phyloP scores from a whole-genome alignment of 2,888 invertebrate genomes.

The Clanis bilineata region DNA sequence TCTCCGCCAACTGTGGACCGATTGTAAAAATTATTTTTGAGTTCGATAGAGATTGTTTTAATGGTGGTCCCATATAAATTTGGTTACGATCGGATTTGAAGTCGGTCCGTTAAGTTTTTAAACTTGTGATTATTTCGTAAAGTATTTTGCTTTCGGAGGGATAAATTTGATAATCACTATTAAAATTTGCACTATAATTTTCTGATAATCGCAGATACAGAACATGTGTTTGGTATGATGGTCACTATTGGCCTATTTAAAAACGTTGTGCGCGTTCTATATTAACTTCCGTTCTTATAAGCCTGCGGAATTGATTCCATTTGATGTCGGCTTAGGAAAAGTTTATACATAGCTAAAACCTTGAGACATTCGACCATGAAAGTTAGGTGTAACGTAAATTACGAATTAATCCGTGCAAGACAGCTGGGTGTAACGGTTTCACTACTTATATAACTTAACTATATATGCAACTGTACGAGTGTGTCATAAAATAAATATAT shows the following conservation, averaged over 20 bases:
- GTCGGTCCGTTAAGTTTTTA: too few species aligned
- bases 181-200: too few species aligned
- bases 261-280: background rate
- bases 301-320: conserved; percentile 9
- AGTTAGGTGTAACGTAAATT: conserved; percentile 15
- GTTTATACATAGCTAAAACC: background rate
- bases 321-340: background rate
- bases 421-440: background rate
- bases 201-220: too few species aligned
- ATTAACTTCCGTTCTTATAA: conserved; percentile 11
- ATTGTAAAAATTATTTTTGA: too few species aligned
- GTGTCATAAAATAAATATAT: background rate
- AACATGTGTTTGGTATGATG: background rate
- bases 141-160: too few species aligned
- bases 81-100: too few species aligned
- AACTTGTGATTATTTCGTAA: too few species aligned
- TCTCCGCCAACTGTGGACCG: too few species aligned
- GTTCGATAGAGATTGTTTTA: too few species aligned
- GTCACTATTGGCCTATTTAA: background rate
- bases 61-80: too few species aligned
- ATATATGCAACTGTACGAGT: background rate
- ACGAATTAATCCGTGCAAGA: conserved; percentile 16
- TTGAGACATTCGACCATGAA: conserved; percentile 21
- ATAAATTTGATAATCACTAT: too few species aligned
- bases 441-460: background rate